Evolutionary conservation across 2,113 vertebrate species (phyloP).

Genomic region (Rhineura floridana): DNA sequence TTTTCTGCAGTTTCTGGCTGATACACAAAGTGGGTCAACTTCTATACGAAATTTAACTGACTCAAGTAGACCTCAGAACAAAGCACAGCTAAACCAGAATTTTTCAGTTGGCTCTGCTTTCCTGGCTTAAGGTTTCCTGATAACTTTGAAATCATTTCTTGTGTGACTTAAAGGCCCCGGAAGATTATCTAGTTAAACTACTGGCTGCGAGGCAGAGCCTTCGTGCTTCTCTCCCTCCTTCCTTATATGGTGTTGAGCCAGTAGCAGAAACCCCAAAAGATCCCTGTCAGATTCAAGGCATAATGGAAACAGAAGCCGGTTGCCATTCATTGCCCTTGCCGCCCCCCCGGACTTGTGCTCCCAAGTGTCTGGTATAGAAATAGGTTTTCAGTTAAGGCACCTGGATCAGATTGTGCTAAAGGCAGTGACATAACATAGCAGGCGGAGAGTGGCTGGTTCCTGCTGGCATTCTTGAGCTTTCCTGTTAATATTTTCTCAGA

Average conservation of each 20-base stretch:
- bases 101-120: slow-evolving; percentile 26
- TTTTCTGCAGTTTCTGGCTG: neutral
- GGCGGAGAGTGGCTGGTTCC: neutral
- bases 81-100: slow-evolving; percentile 32
- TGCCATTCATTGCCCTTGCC: neutral
- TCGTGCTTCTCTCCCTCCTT: too few species aligned
- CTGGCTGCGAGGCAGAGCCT: neutral
- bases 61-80: too few species aligned
- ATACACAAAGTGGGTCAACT: too few species aligned
- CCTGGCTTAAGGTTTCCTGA: slow-evolving; percentile 13
- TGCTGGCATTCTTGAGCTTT: neutral
- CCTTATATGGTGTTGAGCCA: neutral
- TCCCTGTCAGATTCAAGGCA: neutral
- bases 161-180: neutral
- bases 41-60: neutral
- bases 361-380: neutral
- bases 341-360: rapidly evolving
- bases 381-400: neutral
- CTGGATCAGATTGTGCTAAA: slow-evolving; percentile 25
- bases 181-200: neutral
- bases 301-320: neutral
- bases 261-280: neutral
- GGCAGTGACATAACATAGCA: neutral
- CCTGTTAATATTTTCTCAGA: neutral
- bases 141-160: neutral